Conservation (phyloP, 2,113 vertebrate genomes). For the Nesospiza acunhae region DNA sequence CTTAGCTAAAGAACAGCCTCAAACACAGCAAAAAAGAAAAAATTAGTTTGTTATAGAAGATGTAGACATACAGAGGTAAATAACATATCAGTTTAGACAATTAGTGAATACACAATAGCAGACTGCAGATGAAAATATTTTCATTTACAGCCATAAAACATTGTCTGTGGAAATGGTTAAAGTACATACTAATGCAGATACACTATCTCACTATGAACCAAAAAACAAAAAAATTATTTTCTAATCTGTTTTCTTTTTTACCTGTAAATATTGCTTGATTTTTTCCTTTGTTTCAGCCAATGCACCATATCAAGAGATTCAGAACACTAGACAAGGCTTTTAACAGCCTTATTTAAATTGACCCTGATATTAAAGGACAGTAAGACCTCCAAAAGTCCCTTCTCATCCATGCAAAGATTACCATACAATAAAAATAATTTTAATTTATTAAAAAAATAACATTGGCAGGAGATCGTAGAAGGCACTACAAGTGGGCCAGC, state of each 20-base stretch:
- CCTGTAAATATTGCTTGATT: background rate
- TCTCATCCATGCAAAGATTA: background rate
- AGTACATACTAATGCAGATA: background rate
- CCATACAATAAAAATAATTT: background rate
- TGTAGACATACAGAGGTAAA: background rate
- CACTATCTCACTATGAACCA: background rate
- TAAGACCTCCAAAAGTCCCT: background rate
- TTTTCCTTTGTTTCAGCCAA: background rate
- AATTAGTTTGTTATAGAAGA: background rate
- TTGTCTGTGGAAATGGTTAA: background rate
- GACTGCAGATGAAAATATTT: background rate
- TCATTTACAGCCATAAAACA: background rate
- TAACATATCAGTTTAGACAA: background rate
- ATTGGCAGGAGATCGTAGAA: background rate
- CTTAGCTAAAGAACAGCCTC: background rate
- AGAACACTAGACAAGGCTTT: background rate
- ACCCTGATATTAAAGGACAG: background rate
- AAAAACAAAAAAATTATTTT: background rate
- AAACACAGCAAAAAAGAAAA: background rate
- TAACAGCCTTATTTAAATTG: background rate
- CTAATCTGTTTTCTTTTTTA: background rate
- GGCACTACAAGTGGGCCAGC: background rate
- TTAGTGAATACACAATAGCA: background rate
- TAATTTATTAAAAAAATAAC: background rate
- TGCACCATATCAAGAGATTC: background rate